phyloP scores from a whole-genome alignment of 2,797 vertebrate genomes.

The Borostomias antarcticus region DNA sequence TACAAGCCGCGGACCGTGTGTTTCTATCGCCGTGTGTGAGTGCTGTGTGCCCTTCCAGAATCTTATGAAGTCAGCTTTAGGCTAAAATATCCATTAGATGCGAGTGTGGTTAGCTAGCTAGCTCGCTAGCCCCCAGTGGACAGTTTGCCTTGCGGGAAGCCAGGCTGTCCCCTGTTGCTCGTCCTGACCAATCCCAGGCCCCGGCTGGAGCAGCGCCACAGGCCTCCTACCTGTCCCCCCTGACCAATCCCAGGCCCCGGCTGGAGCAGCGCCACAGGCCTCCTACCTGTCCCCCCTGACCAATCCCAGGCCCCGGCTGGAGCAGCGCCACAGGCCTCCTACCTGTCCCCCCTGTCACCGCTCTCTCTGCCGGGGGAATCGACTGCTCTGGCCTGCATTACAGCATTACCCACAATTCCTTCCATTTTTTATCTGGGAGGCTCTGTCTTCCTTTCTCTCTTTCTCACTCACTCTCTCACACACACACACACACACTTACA shows the following conservation, averaged over 20 bases:
- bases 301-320: background rate
- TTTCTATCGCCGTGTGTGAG: background rate
- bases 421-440: background rate
- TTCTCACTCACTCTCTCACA: background rate
- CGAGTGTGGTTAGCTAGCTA: background rate
- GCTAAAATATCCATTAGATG: background rate
- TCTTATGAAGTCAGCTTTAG: no score
- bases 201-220: background rate
- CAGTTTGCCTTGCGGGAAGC: background rate
- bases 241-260: background rate
- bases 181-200: background rate
- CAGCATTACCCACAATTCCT: background rate
- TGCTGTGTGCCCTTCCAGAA: no score
- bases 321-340: background rate
- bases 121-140: background rate
- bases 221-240: background rate
- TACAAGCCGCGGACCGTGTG: background rate
- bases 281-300: background rate
- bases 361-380: background rate
- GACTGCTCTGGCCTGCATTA: background rate
- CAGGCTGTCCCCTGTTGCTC: background rate
- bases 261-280: background rate
- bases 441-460: background rate
- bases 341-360: no score
- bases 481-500: constrained; percentile 1